Conservation (phyloP, 2,797 vertebrate species). For the Menidia menidia region DNA sequence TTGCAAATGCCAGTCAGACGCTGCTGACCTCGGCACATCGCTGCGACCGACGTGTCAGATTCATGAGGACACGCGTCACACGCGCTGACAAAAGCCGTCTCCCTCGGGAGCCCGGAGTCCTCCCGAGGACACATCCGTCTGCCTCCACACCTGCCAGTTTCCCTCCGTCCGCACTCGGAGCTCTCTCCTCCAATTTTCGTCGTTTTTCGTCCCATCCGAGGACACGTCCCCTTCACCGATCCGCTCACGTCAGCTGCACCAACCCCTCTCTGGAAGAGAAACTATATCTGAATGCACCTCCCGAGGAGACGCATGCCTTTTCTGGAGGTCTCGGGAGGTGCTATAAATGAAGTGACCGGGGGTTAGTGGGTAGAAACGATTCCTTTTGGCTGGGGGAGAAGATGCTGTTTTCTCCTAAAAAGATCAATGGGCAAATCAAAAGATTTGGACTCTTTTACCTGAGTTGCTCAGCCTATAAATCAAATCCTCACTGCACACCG, state of each 20-base stretch:
- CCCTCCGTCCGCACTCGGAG: slow-evolving; percentile 1
- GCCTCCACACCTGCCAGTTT: slow-evolving; percentile 34
- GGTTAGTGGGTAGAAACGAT: slow-evolving; percentile 3
- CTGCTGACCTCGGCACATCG: background rate
- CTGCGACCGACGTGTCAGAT: slow-evolving; percentile 5
- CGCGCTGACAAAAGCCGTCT: background rate
- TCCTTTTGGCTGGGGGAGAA: background rate
- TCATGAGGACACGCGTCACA: slow-evolving; percentile 17
- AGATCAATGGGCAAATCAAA: too few relatives aligned
- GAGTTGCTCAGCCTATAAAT: slow-evolving; percentile 11
- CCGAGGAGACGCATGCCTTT: slow-evolving; percentile 14
- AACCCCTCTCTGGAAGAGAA: slow-evolving; percentile 41
- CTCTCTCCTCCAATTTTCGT: slow-evolving; percentile 14
- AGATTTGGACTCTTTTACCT: background rate
- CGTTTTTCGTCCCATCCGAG: too few relatives aligned
- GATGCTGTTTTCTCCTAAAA: too few relatives aligned
- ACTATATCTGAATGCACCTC: background rate
- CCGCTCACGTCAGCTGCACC: slow-evolving; percentile 32
- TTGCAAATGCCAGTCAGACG: slow-evolving; percentile 1
- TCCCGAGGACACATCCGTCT: background rate
- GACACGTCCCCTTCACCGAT: background rate
- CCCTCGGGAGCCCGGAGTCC: slow-evolving; percentile 8
- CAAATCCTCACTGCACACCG: background rate
- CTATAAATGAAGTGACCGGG: slow-evolving; percentile 12
- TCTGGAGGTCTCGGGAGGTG: slow-evolving; percentile 13